Evolutionary conservation across 2,888 invertebrate genomes (phyloP).

Genomic region (Drosophila lutescens): DNA sequence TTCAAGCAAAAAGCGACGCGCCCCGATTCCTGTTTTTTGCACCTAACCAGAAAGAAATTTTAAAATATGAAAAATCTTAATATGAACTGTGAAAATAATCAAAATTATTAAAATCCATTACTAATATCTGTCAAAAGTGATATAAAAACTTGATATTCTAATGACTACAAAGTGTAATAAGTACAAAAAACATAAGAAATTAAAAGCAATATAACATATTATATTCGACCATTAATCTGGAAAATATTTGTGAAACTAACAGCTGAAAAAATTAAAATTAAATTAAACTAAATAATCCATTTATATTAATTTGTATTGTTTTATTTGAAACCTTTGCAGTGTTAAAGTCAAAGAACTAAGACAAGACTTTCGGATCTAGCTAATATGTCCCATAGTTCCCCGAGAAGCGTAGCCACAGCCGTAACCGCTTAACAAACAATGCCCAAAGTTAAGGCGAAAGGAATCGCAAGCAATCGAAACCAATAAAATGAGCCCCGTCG

Average conservation of each 20-base stretch:
- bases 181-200: background rate
- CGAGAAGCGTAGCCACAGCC: slow-evolving; percentile 26
- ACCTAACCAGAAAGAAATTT: background rate
- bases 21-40: slow-evolving; percentile 49
- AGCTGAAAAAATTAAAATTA: background rate
- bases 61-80: background rate
- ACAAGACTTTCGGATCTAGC: slow-evolving; percentile 29
- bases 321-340: slow-evolving; percentile 14
- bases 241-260: background rate
- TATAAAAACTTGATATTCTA: background rate
- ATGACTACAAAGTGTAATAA: background rate
- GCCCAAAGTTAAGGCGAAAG: slow-evolving; percentile 54
- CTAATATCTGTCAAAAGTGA: background rate
- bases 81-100: background rate
- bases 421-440: slow-evolving; percentile 46
- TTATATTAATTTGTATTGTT: background rate
- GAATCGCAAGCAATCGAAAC: slow-evolving; percentile 39
- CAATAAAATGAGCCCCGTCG: slow-evolving; percentile 61
- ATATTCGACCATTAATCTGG: background rate
- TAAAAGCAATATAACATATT: background rate
- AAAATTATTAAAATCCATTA: background rate
- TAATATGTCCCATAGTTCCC: slow-evolving; percentile 35
- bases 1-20: slow-evolving; percentile 50
- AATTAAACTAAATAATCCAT: background rate
- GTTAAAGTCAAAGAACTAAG: slow-evolving; percentile 33